phyloP scores from a whole-genome alignment of 1,140 invertebrate genomes.

The Meloidogyne floridensis region DNA sequence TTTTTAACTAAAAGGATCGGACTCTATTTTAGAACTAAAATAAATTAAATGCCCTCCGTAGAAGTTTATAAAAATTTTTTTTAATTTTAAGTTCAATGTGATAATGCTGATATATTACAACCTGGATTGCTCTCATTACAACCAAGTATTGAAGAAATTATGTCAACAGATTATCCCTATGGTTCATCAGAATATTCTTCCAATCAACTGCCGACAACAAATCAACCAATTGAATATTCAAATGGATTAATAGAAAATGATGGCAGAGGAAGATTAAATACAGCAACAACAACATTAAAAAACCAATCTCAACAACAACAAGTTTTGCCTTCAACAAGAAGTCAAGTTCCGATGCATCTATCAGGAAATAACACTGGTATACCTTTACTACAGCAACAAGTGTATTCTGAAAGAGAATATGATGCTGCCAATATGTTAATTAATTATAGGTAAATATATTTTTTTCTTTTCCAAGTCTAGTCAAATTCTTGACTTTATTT shows the following conservation, averaged over 20 bases:
- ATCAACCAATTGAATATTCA: background rate
- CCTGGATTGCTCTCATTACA: constrained; percentile 92
- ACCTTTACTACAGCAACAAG: background rate
- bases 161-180: constrained; percentile 61
- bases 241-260: background rate
- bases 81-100: constrained; percentile 70
- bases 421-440: constrained; percentile 50
- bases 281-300: background rate
- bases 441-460: constrained; percentile 33
- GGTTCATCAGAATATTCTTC: constrained; percentile 8
- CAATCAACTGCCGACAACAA: background rate
- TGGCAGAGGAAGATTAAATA: background rate
- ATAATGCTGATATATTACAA: constrained; percentile 92
- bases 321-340: background rate
- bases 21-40: background rate
- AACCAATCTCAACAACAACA: too few species aligned
- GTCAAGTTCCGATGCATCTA: background rate
- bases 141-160: constrained; percentile 93
- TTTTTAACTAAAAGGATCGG: constrained; percentile 10
- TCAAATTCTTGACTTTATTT: too few species aligned
- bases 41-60: too few species aligned
- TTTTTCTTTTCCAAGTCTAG: too few species aligned
- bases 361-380: background rate
- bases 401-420: constrained; percentile 46
- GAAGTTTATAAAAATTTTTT: constrained; percentile 32